Conservation (phyloP, 2,888 invertebrate genomes). For the Euclidia mi region DNA sequence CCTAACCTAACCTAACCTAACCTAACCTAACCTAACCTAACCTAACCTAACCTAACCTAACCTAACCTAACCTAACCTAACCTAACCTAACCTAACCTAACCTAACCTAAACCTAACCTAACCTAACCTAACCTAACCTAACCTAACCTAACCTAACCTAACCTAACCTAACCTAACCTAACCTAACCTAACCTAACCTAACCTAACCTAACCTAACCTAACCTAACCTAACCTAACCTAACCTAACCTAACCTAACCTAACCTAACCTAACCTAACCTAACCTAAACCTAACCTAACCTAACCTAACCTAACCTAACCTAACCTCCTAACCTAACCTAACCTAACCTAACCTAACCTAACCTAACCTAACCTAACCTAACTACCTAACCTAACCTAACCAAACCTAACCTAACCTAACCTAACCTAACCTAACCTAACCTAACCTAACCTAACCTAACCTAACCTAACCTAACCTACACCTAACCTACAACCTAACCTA, state of each 20-base stretch:
- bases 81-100: constrained; percentile 18
- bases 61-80: constrained; percentile 14
- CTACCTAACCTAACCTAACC: too few relatives aligned
- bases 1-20: too few relatives aligned
- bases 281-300: constrained; percentile 12
- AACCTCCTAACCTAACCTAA: constrained; percentile 8
- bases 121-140: constrained; percentile 27
- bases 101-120: constrained; percentile 14
- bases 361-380: too few relatives aligned
- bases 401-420: too few relatives aligned
- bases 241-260: constrained; percentile 27
- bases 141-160: constrained; percentile 37
- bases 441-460: too few relatives aligned
- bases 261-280: constrained; percentile 26
- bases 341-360: constrained; percentile 9
- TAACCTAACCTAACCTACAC: too few relatives aligned
- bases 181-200: too few relatives aligned
- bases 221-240: constrained; percentile 34
- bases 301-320: constrained; percentile 9
- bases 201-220: constrained; percentile 30
- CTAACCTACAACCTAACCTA: too few relatives aligned
- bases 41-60: constrained; percentile 14
- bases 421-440: too few relatives aligned
- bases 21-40: constrained; percentile 14
- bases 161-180: constrained; percentile 40